Percentiles rank a stretch among this genome's conserved stretches.
phyloP scores from a whole-genome alignment of 2,113 vertebrate species.

The Seriola quinqueradiata region DNA sequence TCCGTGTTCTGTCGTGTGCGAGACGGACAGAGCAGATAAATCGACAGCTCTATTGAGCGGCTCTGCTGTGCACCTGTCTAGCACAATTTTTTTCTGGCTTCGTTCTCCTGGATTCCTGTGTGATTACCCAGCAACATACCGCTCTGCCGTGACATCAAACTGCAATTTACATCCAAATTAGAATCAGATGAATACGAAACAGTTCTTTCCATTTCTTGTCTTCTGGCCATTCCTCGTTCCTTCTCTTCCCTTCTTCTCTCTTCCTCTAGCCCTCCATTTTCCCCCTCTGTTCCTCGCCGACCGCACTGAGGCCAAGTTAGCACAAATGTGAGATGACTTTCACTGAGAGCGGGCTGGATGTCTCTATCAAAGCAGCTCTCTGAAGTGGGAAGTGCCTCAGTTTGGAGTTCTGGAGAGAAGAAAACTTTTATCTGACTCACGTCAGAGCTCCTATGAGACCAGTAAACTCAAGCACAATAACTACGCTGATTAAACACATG shows the following conservation, averaged over 20 bases:
- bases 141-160: conserved; percentile 67
- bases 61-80: conserved; percentile 80
- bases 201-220: conserved; percentile 39
- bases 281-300: conserved; percentile 17
- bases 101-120: conserved; percentile 59
- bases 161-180: conserved; percentile 74
- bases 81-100: conserved; percentile 42
- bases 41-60: conserved; percentile 46
- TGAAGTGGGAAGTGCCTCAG: conserved; percentile 51
- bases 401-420: conserved; percentile 24
- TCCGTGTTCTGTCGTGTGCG: conserved; percentile 33
- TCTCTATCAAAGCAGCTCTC: conserved; percentile 54
- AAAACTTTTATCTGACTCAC: conserved; percentile 37
- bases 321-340: conserved; percentile 56
- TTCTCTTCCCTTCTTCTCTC: conserved; percentile 39
- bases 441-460: conserved; percentile 45
- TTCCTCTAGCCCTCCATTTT: conserved; percentile 8
- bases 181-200: conserved; percentile 75
- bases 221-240: conserved; percentile 43
- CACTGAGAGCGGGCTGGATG: conserved; percentile 50
- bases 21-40: conserved; percentile 53
- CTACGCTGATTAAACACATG: conserved; percentile 32
- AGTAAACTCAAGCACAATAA: conserved; percentile 43
- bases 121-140: conserved; percentile 71
- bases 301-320: conserved; percentile 36